A percentile compares a stretch with the other conserved stretches of the same genome.
Evolutionary conservation across 2,113 vertebrate species (phyloP).

Genomic region (Sitta europaea): DNA sequence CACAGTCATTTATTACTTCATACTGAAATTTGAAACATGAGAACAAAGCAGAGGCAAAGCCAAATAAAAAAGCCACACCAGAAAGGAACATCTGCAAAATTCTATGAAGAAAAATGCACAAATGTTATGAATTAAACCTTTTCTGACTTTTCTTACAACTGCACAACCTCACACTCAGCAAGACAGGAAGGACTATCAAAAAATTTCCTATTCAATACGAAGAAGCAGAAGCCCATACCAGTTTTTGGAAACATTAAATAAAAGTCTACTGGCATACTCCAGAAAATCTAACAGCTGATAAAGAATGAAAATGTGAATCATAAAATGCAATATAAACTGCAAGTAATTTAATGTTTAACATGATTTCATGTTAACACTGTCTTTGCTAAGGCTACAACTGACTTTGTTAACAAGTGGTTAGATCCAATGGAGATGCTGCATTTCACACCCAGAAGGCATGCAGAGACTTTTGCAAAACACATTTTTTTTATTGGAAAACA

Average conservation of each 20-base stretch:
- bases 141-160: constrained; percentile 35
- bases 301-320: neutral
- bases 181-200: neutral
- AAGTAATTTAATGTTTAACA: no score
- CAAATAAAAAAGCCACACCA: constrained; percentile 62
- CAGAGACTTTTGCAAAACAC: neutral
- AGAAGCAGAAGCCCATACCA: neutral
- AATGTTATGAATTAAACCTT: constrained; percentile 60
- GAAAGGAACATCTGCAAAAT: constrained; percentile 61
- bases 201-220: neutral
- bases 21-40: constrained; percentile 53
- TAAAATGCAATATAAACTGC: neutral
- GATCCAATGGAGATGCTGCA: neutral
- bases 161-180: constrained; percentile 21
- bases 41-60: constrained; percentile 44
- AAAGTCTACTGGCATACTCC: neutral
- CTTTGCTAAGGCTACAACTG: neutral
- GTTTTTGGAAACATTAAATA: neutral
- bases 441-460: neutral
- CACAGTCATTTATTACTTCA: constrained; percentile 62
- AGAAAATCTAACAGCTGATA: neutral
- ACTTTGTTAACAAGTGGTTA: neutral
- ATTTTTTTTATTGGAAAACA: neutral
- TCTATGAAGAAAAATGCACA: constrained; percentile 32
- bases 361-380: no score